These are phyloP conservation scores for Scaptomyza reducta DNA, from an alignment of 2,888 invertebrate species.

Conservation along the genomic window DNA sequence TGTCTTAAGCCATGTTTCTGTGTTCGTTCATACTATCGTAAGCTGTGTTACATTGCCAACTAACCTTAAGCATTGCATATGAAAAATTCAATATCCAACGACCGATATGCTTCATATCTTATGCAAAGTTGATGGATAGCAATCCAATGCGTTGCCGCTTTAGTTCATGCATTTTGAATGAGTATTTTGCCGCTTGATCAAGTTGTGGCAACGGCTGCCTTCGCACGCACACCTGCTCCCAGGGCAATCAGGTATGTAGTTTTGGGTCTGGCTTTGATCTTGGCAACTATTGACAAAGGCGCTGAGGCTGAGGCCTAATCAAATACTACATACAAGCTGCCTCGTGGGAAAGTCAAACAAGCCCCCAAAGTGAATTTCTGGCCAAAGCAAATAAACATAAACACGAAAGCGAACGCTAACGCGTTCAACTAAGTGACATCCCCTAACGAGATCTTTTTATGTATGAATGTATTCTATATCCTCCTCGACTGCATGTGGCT, in stretches of 20 bases:
- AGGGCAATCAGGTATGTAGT: constrained; percentile 30
- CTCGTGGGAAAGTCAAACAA: constrained; percentile 70
- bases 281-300: constrained; percentile 68
- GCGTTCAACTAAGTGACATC: constrained; percentile 39
- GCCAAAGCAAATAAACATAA: constrained; percentile 53
- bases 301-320: constrained; percentile 38
- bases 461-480: constrained; percentile 1
- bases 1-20: neutral
- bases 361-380: constrained; percentile 36
- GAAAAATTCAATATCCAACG: constrained; percentile 26
- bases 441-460: constrained; percentile 5
- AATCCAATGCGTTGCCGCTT: constrained; percentile 2
- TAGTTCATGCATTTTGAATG: constrained; percentile 41
- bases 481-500: constrained; percentile 32
- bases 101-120: constrained; percentile 16
- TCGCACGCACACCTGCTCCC: constrained; percentile 36
- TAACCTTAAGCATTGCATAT: constrained; percentile 15
- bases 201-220: constrained; percentile 12
- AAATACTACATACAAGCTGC: constrained; percentile 42
- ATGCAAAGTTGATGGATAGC: constrained; percentile 9
- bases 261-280: constrained; percentile 64
- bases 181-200: constrained; percentile 40
- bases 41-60: neutral
- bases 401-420: constrained; percentile 24
- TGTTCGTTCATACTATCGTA: neutral